Evolutionary conservation across 1,140 invertebrate species (phyloP).

Genomic region (Ceratina calcarata): DNA sequence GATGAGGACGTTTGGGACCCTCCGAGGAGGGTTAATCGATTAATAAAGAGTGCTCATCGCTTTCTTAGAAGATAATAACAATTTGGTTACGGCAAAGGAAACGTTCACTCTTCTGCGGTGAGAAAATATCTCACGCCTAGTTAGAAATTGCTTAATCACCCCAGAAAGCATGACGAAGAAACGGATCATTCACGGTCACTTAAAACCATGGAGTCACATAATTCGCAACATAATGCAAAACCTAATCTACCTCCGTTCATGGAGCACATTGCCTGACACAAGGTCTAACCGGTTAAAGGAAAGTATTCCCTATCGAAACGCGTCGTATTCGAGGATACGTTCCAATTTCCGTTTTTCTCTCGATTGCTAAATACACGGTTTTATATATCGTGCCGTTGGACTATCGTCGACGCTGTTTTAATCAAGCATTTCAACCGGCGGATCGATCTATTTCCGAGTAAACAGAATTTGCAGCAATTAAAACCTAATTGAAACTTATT

Average conservation of each 20-base stretch:
- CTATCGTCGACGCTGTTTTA: too few relatives aligned
- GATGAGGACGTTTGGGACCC: not conserved
- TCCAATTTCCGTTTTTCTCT: slow-evolving; percentile 8
- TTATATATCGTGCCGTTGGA: not conserved
- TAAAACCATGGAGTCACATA: slow-evolving; percentile 6
- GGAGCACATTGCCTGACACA: not conserved
- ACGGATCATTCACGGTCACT: slow-evolving; percentile 23
- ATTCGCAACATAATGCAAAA: not conserved
- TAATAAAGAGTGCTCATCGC: too few relatives aligned
- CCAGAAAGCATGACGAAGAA: not conserved
- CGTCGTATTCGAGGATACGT: not conserved
- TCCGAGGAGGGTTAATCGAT: too few relatives aligned
- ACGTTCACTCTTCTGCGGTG: not conserved
- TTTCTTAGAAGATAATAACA: too few relatives aligned
- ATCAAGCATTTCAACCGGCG: too few relatives aligned
- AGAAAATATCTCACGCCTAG: not conserved
- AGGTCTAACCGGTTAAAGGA: slow-evolving; percentile 24
- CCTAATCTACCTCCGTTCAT: too few relatives aligned
- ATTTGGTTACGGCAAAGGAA: too few relatives aligned
- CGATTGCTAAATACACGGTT: too few relatives aligned
- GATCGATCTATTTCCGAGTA: too few relatives aligned
- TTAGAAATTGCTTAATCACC: slow-evolving; percentile 25
- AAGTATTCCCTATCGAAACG: not conserved
- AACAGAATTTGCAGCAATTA: too few relatives aligned
- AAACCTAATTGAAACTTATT: too few relatives aligned